These are phyloP conservation scores for Pharmacophagus antenor DNA, from an alignment of 2,888 invertebrate genomes.

Conservation along the genomic window DNA sequence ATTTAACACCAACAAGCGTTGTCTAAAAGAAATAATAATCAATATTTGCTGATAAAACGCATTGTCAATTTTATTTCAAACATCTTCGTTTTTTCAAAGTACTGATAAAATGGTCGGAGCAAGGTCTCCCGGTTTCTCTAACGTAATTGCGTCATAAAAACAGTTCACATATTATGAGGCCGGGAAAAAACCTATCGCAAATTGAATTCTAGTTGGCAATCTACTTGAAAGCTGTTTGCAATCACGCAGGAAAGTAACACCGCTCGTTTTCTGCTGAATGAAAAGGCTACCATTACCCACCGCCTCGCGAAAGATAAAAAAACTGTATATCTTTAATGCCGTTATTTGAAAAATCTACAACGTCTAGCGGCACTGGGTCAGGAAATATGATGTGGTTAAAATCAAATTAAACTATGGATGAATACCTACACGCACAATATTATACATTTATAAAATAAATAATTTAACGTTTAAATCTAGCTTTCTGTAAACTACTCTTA, in stretches of 20 bases:
- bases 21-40: neutral
- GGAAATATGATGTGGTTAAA: neutral
- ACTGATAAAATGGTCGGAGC: constrained; percentile 16
- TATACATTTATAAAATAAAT: too few relatives aligned
- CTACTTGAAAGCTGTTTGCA: constrained; percentile 43
- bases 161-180: constrained; percentile 30
- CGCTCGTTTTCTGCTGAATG: constrained; percentile 37
- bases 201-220: constrained; percentile 41
- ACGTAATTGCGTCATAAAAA: constrained; percentile 28
- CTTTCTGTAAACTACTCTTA: too few relatives aligned
- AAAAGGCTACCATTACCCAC: constrained; percentile 32
- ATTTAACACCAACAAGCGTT: too few relatives aligned
- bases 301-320: constrained; percentile 1
- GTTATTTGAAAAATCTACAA: neutral
- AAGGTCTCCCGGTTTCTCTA: constrained; percentile 11
- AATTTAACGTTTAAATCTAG: too few relatives aligned
- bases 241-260: constrained; percentile 37
- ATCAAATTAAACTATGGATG: neutral
- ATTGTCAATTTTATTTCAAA: constrained; percentile 2
- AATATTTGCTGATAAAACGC: neutral
- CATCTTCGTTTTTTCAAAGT: neutral
- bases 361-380: neutral
- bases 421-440: neutral
- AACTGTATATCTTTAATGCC: constrained; percentile 5
- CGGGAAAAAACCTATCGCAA: constrained; percentile 37